A percentile compares a stretch with the other conserved stretches of the same genome.
phyloP scores from a whole-genome alignment of 2,113 vertebrate genomes.

The Stercorarius parasiticus region DNA sequence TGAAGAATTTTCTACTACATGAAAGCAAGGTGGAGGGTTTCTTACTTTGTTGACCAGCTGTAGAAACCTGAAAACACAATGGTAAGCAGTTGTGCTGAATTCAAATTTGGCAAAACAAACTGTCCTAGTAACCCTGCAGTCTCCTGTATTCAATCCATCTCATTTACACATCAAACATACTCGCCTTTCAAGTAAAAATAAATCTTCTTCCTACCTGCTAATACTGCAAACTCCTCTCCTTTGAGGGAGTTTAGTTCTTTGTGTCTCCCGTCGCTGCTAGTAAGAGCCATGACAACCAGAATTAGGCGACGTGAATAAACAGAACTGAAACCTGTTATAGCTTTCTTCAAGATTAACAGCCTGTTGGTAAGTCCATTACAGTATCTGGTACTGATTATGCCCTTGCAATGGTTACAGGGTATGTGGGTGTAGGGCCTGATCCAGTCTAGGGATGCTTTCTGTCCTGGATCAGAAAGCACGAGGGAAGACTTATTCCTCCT shows the following conservation, averaged over 20 bases:
- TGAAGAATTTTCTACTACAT: conserved; percentile 86
- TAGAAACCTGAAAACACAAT: conserved; percentile 85
- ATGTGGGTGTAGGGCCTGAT: neutral
- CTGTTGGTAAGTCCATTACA: rapidly evolving
- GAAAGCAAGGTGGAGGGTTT: conserved; percentile 90
- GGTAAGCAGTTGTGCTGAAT: neutral
- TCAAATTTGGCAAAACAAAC: neutral
- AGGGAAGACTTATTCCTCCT: neutral
- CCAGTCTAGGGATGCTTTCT: neutral
- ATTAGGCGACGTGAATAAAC: neutral
- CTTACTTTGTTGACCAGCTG: conserved; percentile 88
- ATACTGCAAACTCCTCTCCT: neutral
- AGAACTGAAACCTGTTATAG: neutral
- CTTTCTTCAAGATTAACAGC: neutral
- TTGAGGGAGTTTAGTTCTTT: neutral
- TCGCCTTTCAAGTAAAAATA: neutral
- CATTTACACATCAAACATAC: neutral
- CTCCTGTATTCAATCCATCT: neutral
- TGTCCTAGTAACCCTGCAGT: neutral
- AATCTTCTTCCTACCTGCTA: neutral
- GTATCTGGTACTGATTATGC: neutral
- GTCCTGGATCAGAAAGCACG: neutral
- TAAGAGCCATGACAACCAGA: neutral
- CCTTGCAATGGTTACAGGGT: neutral
- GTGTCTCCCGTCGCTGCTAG: neutral